Evolutionary conservation across 2,888 invertebrate species (phyloP).

Genomic region (Drosophila trichaetosa): DNA sequence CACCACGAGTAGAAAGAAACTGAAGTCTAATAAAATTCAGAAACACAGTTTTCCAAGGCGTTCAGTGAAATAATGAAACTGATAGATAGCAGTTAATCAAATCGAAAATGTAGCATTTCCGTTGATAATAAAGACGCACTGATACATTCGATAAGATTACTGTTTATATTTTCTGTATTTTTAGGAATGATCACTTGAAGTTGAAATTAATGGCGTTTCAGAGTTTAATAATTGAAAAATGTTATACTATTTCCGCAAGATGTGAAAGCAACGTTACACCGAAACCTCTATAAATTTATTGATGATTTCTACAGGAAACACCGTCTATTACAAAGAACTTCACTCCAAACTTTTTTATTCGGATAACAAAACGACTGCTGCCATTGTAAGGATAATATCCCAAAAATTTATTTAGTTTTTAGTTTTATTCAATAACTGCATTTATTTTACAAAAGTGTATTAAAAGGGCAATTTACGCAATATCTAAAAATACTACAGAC

Average conservation of each 20-base stretch:
- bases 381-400: not conserved
- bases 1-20: not conserved
- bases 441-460: no score
- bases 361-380: not conserved
- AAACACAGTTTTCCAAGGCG: not conserved
- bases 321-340: not conserved
- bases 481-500: not conserved
- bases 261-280: not conserved
- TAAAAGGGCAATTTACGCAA: not conserved
- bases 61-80: not conserved
- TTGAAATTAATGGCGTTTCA: not conserved
- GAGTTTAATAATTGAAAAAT: not conserved
- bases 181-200: not conserved
- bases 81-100: constrained; percentile 14
- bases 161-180: not conserved
- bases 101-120: not conserved
- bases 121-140: constrained; percentile 15
- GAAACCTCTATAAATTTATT: not conserved
- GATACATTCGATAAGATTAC: constrained; percentile 13
- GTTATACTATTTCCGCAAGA: not conserved
- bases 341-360: not conserved
- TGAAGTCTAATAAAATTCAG: not conserved
- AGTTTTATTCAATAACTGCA: not conserved
- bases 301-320: not conserved
- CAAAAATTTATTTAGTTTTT: not conserved